These are phyloP conservation scores for Alexandromys fortis DNA, from an alignment of 2,113 vertebrate species.

Conservation along the genomic window DNA sequence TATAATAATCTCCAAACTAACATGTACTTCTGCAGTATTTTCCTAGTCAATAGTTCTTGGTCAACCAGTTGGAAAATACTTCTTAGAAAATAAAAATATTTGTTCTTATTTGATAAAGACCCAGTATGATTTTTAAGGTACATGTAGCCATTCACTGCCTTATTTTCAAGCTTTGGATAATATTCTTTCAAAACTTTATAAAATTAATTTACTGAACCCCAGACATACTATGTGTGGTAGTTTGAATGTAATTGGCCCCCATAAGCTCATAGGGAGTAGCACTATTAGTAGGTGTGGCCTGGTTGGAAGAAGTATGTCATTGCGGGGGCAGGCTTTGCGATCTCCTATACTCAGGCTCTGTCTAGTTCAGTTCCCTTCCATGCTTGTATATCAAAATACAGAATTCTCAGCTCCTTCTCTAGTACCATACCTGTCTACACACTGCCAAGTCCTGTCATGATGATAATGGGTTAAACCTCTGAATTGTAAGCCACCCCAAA, in stretches of 20 bases:
- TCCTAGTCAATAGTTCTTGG: neutral
- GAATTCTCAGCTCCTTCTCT: no score
- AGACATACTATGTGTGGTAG: neutral
- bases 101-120: neutral
- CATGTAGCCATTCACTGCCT: neutral
- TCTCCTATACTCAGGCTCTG: neutral
- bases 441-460: no score
- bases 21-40: neutral
- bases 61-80: neutral
- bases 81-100: conserved; percentile 22
- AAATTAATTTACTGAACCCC: neutral
- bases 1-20: neutral
- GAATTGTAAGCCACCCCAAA: no score
- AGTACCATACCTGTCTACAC: no score
- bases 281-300: neutral
- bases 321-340: neutral
- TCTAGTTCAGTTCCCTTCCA: neutral
- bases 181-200: neutral
- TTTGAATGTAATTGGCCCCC: neutral
- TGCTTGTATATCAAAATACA: neutral
- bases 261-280: neutral
- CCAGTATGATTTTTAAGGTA: neutral
- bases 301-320: neutral
- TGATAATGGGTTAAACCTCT: no score
- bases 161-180: neutral